Evolutionary conservation across 2,888 invertebrate genomes (phyloP), one percentile per base, ranked within the genome.

Genomic region (Ischnura elegans): DNA sequence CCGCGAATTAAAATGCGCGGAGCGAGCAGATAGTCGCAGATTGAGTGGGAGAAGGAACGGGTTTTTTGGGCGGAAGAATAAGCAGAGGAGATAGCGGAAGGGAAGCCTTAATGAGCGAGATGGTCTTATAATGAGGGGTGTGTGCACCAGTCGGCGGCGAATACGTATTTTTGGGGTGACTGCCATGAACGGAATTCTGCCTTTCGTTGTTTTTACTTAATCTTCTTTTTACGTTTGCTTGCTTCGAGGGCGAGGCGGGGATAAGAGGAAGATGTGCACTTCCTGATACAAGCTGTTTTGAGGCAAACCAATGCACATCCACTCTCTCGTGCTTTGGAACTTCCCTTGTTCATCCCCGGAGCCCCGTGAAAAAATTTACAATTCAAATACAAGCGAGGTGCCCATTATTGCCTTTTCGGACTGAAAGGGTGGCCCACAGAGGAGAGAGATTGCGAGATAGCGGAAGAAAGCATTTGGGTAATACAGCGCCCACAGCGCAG

Each of bases 361-460:
- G 90, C 16, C 36, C 76, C 90, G 90, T 43, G 61, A 86, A 86
- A 90, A 51, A 90, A 90, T 90, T 61, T 90, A 90, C 90, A 90
- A 90, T 90, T 90, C 90, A 90, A 90, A 90, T 90, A 19, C 76
- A 76, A 76, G 29, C 76, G 76, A 76, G 55, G 43, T 61, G 90
- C 90, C 55, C 90, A 90, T 61, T 61, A 61, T 55, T 90, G 55
- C 90, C 61, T 66, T 90, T 90, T 55, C 66, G 25, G 55, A 43
- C 90, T 13, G 10, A 43, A 55, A 66, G 90, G 90, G 90, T 90
- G 90, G 90, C 61, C 90, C 43, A 55, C 19, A 66, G 25, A 0
- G 61, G 16, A 51, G 61, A 61, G 43, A 90, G 61, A 55, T 61
- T 43, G 55, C 61, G 43, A 25, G 61, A 66, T 43, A 90, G 36